These are phyloP conservation scores for Galerucella nymphaeae DNA, from an alignment of 2,888 invertebrate species.

Conservation along the genomic window DNA sequence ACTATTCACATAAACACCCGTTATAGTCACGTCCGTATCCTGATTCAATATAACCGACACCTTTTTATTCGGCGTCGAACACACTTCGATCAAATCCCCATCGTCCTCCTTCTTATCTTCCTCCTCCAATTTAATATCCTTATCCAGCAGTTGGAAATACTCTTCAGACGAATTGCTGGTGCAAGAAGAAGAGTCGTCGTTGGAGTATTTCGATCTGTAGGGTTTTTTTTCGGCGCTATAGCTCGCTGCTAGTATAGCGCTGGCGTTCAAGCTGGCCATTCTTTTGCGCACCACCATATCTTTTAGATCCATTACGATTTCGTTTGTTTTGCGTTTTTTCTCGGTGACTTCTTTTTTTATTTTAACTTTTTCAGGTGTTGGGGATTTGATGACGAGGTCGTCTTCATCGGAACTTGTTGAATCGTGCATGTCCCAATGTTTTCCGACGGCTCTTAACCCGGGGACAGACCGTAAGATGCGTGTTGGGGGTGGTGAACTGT, in stretches of 20 bases:
- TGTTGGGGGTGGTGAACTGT: conserved; percentile 56
- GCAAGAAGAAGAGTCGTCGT: conserved; percentile 62
- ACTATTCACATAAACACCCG: conserved; percentile 84
- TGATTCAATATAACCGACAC: conserved; percentile 86
- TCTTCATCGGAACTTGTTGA: conserved; percentile 71
- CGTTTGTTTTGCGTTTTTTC: conserved; percentile 70
- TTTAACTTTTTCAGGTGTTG: conserved; percentile 58
- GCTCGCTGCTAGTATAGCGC: conserved; percentile 89
- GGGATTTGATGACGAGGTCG: conserved; percentile 54
- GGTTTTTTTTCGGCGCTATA: conserved; percentile 77
- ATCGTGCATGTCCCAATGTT: conserved; percentile 86
- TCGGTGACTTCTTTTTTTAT: conserved; percentile 58
- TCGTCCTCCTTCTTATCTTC: conserved; percentile 69
- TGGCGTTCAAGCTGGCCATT: conserved; percentile 92
- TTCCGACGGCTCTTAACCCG: conserved; percentile 80
- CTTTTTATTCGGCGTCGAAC: conserved; percentile 67
- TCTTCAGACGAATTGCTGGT: conserved; percentile 68
- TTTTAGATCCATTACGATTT: conserved; percentile 81
- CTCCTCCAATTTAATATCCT: conserved; percentile 62
- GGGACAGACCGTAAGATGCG: conserved; percentile 78
- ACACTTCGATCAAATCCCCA: conserved; percentile 60
- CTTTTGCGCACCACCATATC: conserved; percentile 90
- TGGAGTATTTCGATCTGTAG: conserved; percentile 69
- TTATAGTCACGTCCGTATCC: conserved; percentile 89
- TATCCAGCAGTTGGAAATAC: conserved; percentile 66